phyloP scores from a whole-genome alignment of 1,140 invertebrate species.

The Drosophila suzukii region DNA sequence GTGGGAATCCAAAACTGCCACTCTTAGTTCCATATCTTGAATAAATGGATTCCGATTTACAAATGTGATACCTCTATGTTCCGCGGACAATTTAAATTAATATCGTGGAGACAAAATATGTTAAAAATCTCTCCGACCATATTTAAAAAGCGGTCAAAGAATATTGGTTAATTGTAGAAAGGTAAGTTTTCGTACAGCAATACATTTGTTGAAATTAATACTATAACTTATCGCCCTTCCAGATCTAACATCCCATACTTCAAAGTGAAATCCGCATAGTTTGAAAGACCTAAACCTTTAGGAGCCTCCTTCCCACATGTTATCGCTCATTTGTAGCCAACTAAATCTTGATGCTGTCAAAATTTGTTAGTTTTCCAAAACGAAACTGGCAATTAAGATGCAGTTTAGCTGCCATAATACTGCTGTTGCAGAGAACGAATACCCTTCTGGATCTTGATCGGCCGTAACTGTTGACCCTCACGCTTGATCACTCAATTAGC shows the following conservation, averaged over 20 bases:
- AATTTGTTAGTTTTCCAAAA: constrained; percentile 53
- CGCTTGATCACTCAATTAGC: constrained; percentile 63
- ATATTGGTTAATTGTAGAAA: background rate
- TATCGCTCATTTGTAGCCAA: constrained; percentile 15
- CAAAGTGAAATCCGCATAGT: background rate
- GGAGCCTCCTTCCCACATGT: background rate
- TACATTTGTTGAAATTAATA: background rate
- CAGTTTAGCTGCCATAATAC: constrained; percentile 32
- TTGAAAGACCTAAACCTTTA: background rate
- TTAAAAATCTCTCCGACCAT: no score
- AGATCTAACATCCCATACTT: background rate
- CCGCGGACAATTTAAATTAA: no score
- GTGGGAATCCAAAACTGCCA: no score
- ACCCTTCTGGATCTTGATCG: constrained; percentile 16
- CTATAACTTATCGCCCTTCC: background rate
- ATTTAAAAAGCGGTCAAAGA: no score
- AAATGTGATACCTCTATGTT: no score
- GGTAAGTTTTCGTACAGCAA: background rate
- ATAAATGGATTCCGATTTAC: no score
- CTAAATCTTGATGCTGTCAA: constrained; percentile 53
- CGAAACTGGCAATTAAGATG: constrained; percentile 37
- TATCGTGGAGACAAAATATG: no score
- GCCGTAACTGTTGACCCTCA: constrained; percentile 50
- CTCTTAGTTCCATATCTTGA: no score
- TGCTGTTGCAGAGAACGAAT: constrained; percentile 16